Evolutionary conservation across 2,888 invertebrate genomes (phyloP).

Genomic region (Acanthosepion lycidas): DNA sequence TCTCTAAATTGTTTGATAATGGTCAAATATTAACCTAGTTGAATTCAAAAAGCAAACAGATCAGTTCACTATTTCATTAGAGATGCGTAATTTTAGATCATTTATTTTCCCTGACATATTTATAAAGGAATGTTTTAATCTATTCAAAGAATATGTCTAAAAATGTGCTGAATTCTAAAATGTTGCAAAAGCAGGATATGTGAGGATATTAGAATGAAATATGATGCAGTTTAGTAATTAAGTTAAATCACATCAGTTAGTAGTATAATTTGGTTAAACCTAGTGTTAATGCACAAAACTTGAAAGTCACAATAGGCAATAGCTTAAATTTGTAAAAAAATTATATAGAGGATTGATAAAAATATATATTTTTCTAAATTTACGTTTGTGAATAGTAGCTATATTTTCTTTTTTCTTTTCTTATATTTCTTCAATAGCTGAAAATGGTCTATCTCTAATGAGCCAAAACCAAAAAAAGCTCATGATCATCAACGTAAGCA

Average conservation of each 20-base stretch:
- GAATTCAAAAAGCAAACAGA: neutral
- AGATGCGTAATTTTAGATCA: neutral
- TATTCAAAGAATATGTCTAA: neutral
- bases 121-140: neutral
- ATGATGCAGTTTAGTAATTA: neutral
- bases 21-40: neutral
- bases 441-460: neutral
- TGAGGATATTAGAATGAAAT: too few relatives aligned
- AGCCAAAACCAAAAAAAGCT: neutral
- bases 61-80: neutral
- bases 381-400: neutral
- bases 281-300: neutral
- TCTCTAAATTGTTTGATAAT: neutral
- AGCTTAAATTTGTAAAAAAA: too few relatives aligned
- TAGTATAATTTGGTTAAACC: neutral
- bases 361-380: neutral
- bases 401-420: neutral
- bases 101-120: neutral
- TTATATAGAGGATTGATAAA: neutral
- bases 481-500: neutral
- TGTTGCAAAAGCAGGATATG: too few relatives aligned
- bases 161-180: neutral
- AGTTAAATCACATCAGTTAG: neutral
- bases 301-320: neutral
- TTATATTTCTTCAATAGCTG: neutral